Base-by-base conservation (phyloP, 2,888 invertebrate species). In the Sialis fuliginosa region DNA sequence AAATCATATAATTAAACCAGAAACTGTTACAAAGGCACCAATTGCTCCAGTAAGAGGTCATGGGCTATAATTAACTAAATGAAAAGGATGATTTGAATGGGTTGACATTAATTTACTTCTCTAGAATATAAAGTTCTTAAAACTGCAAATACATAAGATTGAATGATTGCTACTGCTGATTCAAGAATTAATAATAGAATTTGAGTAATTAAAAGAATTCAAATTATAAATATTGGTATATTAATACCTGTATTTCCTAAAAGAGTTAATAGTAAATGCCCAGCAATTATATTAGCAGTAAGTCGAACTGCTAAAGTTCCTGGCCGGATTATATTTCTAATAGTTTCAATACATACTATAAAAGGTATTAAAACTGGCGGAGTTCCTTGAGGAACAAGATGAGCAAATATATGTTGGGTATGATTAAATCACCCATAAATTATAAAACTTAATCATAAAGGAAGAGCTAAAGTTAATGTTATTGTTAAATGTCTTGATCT, bases 271-370 rank as follows among this genome's bases (percentile, higher is more conserved):
- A 81, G 54, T 63, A 82, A 59, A 61, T 82, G 79, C 0, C 80
- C 81, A 1, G 81, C 79, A 69, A 81, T 79, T 75, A 82, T 81
- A 69, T 82, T 82, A n/a, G 81, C 81, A 5, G 77, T 72, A 68
- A 82, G 58, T 52, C 81, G 81, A 49, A 83, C 72, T 1, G 77
- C 74, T 67, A 82, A 63, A 4, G 81, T 81, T 61, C 72, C 66
- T 0, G 80, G 79, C 8, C 79, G 79, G 63, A 81, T 81, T 53
- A 79, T 55, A 67, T 80, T 81, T 56, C 80, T 82, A 65, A 79
- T 75, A 35, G 76, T 72, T 77, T 82, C 81, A 72, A 81, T 81
- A 63, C 77, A 61, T 6, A 82, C 79, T 70, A 82, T 79, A 68
- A 82, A 81, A 32, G 78, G 77, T 66, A 80, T 79, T 57, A 82